Percentiles rank a stretch among this genome's conserved stretches.
phyloP scores from a whole-genome alignment of 2,888 invertebrate genomes.

The Lasioglossum morio region DNA sequence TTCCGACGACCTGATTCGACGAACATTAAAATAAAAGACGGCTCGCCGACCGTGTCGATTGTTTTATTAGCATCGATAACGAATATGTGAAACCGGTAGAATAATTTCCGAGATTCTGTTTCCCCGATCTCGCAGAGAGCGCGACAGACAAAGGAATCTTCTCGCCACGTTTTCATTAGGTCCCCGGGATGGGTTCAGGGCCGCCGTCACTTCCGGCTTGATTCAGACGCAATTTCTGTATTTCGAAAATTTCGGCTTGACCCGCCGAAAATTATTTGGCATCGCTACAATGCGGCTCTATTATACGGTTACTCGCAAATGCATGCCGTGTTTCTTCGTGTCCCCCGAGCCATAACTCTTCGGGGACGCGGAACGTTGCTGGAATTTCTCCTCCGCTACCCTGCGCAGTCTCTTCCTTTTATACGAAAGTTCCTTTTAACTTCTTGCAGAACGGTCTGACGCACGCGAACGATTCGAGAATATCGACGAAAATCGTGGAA shows the following conservation, averaged over 20 bases:
- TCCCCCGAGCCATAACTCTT: slow-evolving; percentile 70
- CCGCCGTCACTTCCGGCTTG: slow-evolving; percentile 19
- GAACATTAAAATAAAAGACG: neutral
- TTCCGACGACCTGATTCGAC: neutral
- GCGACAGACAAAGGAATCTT: slow-evolving; percentile 12
- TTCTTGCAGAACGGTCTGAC: slow-evolving; percentile 47
- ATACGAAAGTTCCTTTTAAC: slow-evolving; percentile 65
- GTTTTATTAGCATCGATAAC: neutral
- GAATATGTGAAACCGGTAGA: neutral
- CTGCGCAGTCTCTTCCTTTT: slow-evolving; percentile 44
- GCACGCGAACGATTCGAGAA: slow-evolving; percentile 61
- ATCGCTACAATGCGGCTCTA: slow-evolving; percentile 61
- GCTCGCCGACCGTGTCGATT: neutral
- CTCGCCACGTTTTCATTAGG: slow-evolving; percentile 4
- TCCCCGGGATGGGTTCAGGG: neutral
- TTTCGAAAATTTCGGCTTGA: slow-evolving; percentile 55
- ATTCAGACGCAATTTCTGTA: slow-evolving; percentile 55
- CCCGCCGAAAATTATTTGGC: slow-evolving; percentile 64
- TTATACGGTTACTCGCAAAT: slow-evolving; percentile 70
- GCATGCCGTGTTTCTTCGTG: slow-evolving; percentile 71
- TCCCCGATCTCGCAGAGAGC: neutral
- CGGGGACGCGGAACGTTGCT: slow-evolving; percentile 66
- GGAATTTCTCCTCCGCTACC: slow-evolving; percentile 59
- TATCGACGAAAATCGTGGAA: slow-evolving; percentile 64
- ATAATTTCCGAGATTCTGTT: neutral